Evolutionary conservation across 92 coral and sea anemone genomes (phyloP).

Genomic region (Metridium senile): DNA sequence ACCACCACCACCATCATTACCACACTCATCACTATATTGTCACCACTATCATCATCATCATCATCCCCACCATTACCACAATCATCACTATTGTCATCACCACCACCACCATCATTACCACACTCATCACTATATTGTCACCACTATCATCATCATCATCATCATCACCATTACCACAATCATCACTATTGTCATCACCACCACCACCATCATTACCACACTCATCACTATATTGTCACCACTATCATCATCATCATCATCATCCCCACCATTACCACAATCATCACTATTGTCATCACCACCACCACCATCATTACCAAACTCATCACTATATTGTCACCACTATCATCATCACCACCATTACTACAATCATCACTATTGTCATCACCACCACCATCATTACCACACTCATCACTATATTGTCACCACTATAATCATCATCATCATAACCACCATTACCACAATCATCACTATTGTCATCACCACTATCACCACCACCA

Average conservation of each 20-base stretch:
- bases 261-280: background rate
- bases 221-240: background rate
- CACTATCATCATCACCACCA: background rate
- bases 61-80: background rate
- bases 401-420: conserved; percentile 22
- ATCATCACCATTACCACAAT: background rate
- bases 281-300: too few species aligned
- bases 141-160: background rate
- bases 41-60: background rate
- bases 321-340: background rate
- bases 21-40: conserved; percentile 1
- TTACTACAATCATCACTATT: too few species aligned
- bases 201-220: background rate
- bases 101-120: background rate
- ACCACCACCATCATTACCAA: background rate
- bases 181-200: background rate
- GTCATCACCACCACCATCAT: background rate
- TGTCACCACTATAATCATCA: background rate
- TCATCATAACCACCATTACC: background rate
- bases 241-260: background rate
- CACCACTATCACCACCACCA: background rate
- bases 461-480: background rate
- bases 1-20: background rate
- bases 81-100: background rate
- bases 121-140: background rate